phyloP scores from a whole-genome alignment of 1,140 invertebrate genomes.

The Lordiphosa stackelbergi region DNA sequence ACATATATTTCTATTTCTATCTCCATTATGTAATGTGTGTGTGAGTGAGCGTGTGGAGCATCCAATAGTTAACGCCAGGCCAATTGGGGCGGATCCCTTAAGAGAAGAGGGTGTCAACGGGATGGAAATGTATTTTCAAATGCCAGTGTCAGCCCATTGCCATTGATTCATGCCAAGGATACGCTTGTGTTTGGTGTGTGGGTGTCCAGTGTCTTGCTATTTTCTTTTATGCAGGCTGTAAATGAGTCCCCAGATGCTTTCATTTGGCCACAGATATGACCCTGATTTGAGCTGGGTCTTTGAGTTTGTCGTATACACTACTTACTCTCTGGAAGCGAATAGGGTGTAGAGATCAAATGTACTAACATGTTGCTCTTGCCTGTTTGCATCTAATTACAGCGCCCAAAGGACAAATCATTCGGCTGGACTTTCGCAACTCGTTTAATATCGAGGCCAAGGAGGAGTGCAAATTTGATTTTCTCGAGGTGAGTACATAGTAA shows the following conservation, averaged over 20 bases:
- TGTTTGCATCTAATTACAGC: slow-evolving; percentile 81
- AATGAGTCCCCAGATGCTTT: slow-evolving; percentile 64
- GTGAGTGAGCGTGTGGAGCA: not conserved
- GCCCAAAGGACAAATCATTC: slow-evolving; percentile 84
- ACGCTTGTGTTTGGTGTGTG: slow-evolving; percentile 19
- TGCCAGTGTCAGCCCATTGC: slow-evolving; percentile 31
- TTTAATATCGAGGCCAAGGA: slow-evolving; percentile 87
- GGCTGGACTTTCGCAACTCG: slow-evolving; percentile 88
- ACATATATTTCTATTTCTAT: slow-evolving; percentile 16
- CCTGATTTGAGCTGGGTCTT: slow-evolving; percentile 12
- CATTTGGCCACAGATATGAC: slow-evolving; percentile 32
- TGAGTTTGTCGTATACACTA: slow-evolving; percentile 8
- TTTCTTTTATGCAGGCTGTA: slow-evolving; percentile 37
- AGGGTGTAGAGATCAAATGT: not conserved
- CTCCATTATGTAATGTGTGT: slow-evolving; percentile 36
- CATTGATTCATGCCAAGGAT: slow-evolving; percentile 58
- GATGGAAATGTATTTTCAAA: slow-evolving; percentile 41
- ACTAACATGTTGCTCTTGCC: slow-evolving; percentile 27
- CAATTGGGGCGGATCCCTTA: slow-evolving; percentile 9
- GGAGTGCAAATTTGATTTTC: slow-evolving; percentile 88
- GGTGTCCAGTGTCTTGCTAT: slow-evolving; percentile 29
- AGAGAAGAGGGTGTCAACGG: not conserved
- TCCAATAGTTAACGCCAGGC: slow-evolving; percentile 16
- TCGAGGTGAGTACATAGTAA: slow-evolving; percentile 81
- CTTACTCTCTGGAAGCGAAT: not conserved